phyloP scores from a whole-genome alignment of 2,888 invertebrate species.

The Adelognathus sp. region DNA sequence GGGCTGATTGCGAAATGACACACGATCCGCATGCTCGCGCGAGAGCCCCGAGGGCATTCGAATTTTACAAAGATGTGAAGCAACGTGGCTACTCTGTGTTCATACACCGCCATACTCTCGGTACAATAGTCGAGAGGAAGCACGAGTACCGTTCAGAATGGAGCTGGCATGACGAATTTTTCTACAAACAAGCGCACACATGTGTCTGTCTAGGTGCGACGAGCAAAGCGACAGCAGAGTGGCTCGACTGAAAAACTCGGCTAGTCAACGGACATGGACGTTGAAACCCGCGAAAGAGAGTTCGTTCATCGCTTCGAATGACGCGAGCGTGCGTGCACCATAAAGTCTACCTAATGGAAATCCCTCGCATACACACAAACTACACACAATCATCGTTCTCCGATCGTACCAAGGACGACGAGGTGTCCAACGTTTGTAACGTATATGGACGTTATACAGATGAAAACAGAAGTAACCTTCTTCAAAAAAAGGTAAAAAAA shows the following conservation, averaged over 20 bases:
- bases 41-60: neutral
- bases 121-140: neutral
- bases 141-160: slow-evolving; percentile 47
- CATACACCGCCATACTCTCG: neutral
- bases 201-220: neutral
- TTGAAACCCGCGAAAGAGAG: slow-evolving; percentile 29
- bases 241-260: slow-evolving; percentile 40
- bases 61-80: neutral
- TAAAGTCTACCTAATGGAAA: slow-evolving; percentile 25
- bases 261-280: neutral
- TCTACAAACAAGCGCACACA: neutral
- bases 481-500: too few relatives aligned
- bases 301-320: slow-evolving; percentile 16
- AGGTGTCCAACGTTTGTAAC: slow-evolving; percentile 36
- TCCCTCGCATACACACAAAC: slow-evolving; percentile 9
- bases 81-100: slow-evolving; percentile 20
- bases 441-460: neutral
- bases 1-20: neutral
- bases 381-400: slow-evolving; percentile 33
- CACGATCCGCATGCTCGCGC: neutral
- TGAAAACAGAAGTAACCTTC: too few relatives aligned
- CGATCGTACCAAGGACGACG: slow-evolving; percentile 50
- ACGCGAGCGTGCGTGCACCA: neutral
- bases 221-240: neutral
- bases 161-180: slow-evolving; percentile 16